Evolutionary conservation across 2,888 invertebrate species (phyloP), one percentile per base, ranked within the genome.

Genomic region (Idaea biselata): DNA sequence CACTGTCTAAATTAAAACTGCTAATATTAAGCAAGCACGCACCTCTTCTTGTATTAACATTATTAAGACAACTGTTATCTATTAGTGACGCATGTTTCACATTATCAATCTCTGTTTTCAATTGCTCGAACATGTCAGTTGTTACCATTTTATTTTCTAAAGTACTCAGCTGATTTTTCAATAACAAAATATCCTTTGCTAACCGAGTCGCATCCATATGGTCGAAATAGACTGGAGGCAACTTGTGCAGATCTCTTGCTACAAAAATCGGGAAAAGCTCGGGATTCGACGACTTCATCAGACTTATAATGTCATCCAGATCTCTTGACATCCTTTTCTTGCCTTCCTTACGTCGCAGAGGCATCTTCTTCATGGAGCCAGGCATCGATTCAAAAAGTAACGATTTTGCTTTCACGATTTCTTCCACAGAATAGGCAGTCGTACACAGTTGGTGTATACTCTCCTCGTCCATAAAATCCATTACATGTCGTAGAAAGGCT

Each of bases 71-170:
- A 18, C 57, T 16, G 25, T 18, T 44, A 31, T 59, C 57, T 14
- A 61, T n/a, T 14, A 66, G 16, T 2, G 68, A 66, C n/a, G 58
- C 64, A 61, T 64, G 58, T 59, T 60, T 67, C 57, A 65, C 59
- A 60, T 64, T 32, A 11, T 62, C 33, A 7, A 67, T 60, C 33
- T 67, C 64, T 31, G 58, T 57, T 63, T 64, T 62, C 0, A 68
- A 33, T 32, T 55, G 14, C 6, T 64, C 55, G 59, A 69, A 68
- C 32, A 58, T 25, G 7, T 66, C 63, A n/a, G 53, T 16, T 16
- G 59, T 54, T n/a, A n/a, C n/a, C n/a, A n/a, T n/a, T 18, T 57
- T 63, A 53, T 68, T 64, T 44, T 68, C 61, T 18, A 68, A 32
- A 6, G 17, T 18, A 14, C 53, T 55, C 0, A 66, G 1, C 16